Evolutionary conservation across 1,140 invertebrate genomes (phyloP), one percentile per base, ranked within the genome.

Genomic region (Oryctes rhinoceros): DNA sequence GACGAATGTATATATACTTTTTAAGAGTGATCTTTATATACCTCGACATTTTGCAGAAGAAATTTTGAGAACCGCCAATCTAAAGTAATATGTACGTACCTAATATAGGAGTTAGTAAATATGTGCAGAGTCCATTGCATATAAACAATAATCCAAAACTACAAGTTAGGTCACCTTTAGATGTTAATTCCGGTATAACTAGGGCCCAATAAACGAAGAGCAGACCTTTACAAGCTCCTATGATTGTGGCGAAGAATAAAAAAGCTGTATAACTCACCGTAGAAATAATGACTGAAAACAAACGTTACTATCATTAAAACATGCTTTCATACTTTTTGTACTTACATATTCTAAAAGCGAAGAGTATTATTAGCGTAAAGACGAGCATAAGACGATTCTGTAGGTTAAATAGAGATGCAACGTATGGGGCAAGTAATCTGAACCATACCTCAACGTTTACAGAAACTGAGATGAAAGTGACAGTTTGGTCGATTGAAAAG

Each of bases 391-490:
- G 83, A 75, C 86, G 83, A 6, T 87, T 84, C n/a, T 84, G 78
- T 82, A 84, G 84, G 6, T 85, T 83, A 1, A 89, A 81, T 20
- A 81, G 85, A 24, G 85, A 89, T 5, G 91, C 91, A 13, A 92
- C 85, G 79, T 92, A 92, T 10, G 92, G 91, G 37, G 92, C 89
- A 18, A 90, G 88, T 83, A 93, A 91, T 81, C 92, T 87, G 48
- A 91, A 90, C n/a, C 87, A 85, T 6, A 92, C 89, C 83, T 93
- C 92, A 18, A 91, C 84, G 30, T 89, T 88, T 11, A 89, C 92
- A 65, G 92, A 84, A 13, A 91, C 83, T 6, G 92, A 92, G 88
- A 93, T 91, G 53, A 91, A 90, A 4, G 89, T 86, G 0, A 92
- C 92, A 0, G 92, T 90, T 87, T 92, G 88, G 2, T 85, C 75